Evolutionary conservation across 2,888 invertebrate genomes (phyloP).

Genomic region (Cephus rjabovi): DNA sequence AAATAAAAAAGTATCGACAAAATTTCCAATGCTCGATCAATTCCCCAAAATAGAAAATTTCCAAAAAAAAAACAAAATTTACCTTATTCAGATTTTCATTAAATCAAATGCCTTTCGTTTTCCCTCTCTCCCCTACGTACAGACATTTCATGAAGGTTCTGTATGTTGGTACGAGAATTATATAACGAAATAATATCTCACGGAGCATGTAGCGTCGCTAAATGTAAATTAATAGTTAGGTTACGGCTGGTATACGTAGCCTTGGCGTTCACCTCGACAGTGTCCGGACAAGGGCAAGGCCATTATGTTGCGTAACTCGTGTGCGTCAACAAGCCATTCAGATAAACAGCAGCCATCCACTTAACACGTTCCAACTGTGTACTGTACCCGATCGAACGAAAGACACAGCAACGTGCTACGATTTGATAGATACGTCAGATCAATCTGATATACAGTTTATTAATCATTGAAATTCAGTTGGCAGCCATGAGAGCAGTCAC

Average conservation of each 20-base stretch:
- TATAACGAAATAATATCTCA: slow-evolving; percentile 10
- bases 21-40: too few relatives aligned
- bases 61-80: too few relatives aligned
- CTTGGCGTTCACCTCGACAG: slow-evolving; percentile 36
- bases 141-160: neutral
- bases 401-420: neutral
- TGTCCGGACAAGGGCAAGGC: slow-evolving; percentile 40
- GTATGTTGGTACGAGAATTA: slow-evolving; percentile 20
- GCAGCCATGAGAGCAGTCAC: too few relatives aligned
- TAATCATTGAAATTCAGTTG: neutral
- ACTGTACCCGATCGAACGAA: neutral
- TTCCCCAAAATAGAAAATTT: too few relatives aligned
- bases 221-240: slow-evolving; percentile 34
- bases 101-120: slow-evolving; percentile 2
- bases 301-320: slow-evolving; percentile 37
- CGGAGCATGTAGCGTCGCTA: slow-evolving; percentile 15
- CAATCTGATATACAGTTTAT: neutral
- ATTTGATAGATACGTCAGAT: slow-evolving; percentile 2
- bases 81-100: too few relatives aligned
- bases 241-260: slow-evolving; percentile 21
- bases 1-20: too few relatives aligned
- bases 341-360: slow-evolving; percentile 21
- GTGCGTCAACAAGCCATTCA: slow-evolving; percentile 22
- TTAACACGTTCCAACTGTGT: slow-evolving; percentile 4
- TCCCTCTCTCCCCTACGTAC: slow-evolving; percentile 1